phyloP scores from a whole-genome alignment of 2,888 invertebrate species.

The Habrosyne pyritoides region DNA sequence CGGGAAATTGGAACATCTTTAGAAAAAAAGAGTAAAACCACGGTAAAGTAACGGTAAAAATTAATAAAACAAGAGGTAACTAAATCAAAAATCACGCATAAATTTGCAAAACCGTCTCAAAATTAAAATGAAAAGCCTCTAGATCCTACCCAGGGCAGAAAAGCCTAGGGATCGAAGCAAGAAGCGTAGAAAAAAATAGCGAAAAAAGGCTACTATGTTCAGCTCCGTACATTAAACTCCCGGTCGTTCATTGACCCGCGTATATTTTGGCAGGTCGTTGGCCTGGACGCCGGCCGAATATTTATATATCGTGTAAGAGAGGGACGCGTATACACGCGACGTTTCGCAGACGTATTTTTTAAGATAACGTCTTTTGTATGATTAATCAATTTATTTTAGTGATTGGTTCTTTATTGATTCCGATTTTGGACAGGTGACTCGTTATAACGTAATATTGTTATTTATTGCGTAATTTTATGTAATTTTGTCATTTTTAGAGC shows the following conservation, averaged over 20 bases:
- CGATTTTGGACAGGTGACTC: neutral
- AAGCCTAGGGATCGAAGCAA: neutral
- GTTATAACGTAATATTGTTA: neutral
- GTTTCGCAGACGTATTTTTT: constrained; percentile 28
- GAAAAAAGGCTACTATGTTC: neutral
- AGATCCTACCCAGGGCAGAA: neutral
- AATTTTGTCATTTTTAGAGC: neutral
- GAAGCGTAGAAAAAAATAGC: neutral
- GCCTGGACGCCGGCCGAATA: constrained; percentile 61
- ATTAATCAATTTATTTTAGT: neutral
- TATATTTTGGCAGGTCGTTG: constrained; percentile 68
- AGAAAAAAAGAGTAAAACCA: no score
- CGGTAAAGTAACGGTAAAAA: no score
- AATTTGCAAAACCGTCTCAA: neutral
- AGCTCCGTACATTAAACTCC: constrained; percentile 46
- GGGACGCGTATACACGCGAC: constrained; percentile 43
- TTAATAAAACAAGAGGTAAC: no score
- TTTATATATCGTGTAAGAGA: constrained; percentile 47
- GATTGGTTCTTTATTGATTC: neutral
- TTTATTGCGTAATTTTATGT: neutral
- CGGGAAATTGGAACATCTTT: no score
- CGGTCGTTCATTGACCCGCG: constrained; percentile 70
- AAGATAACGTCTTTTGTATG: constrained; percentile 5
- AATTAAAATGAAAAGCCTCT: neutral
- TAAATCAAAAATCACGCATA: neutral